Percentiles rank a stretch among this genome's conserved stretches.
Evolutionary conservation across 2,113 vertebrate species (phyloP).

Genomic region (Eptesicus fuscus): DNA sequence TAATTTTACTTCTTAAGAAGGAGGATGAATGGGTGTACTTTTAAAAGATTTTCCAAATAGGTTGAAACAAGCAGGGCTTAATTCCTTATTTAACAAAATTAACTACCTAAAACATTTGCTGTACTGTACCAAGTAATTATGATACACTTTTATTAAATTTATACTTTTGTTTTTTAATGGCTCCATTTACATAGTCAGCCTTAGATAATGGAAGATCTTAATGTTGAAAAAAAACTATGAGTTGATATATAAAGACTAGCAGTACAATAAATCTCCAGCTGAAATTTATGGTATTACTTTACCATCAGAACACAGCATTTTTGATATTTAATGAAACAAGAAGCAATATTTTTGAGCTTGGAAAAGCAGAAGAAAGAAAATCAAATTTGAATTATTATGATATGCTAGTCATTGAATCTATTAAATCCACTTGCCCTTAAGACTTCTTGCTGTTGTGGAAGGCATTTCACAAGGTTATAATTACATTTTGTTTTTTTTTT

Average conservation of each 20-base stretch:
- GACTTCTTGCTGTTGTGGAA: constrained; percentile 70
- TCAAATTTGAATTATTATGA: constrained; percentile 75
- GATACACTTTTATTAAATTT: constrained; percentile 39
- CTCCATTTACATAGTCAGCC: background rate
- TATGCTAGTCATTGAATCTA: constrained; percentile 72
- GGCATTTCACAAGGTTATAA: constrained; percentile 73
- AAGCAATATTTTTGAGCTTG: constrained; percentile 67
- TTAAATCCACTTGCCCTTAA: constrained; percentile 74
- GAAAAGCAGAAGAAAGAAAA: constrained; percentile 69
- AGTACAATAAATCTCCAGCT: constrained; percentile 4
- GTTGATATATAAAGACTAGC: background rate
- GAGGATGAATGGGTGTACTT: background rate
- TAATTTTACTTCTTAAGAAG: constrained; percentile 39
- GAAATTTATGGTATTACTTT: constrained; percentile 41
- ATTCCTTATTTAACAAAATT: constrained; percentile 51
- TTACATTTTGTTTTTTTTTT: constrained; percentile 53
- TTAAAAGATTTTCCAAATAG: constrained; percentile 49
- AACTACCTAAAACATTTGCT: background rate
- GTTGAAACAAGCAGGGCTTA: constrained; percentile 26
- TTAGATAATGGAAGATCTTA: constrained; percentile 15
- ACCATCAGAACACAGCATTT: constrained; percentile 48
- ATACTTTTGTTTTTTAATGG: constrained; percentile 12
- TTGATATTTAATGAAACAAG: constrained; percentile 64
- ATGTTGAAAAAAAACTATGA: constrained; percentile 31
- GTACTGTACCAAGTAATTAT: constrained; percentile 13